These are phyloP conservation scores for Mellivora capensis DNA, from an alignment of 2,113 vertebrate genomes.

Conservation along the genomic window DNA sequence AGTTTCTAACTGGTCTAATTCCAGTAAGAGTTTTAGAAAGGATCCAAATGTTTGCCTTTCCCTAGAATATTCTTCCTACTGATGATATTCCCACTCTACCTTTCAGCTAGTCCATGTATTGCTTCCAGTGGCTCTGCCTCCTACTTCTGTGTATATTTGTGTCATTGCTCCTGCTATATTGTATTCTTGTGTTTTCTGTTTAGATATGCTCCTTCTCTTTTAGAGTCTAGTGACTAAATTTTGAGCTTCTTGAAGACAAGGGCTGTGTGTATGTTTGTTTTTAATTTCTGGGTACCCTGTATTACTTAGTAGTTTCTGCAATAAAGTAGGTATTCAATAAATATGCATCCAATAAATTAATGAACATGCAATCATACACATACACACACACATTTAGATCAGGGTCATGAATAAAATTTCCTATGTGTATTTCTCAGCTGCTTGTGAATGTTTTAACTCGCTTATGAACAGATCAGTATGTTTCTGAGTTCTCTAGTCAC, in stretches of 20 bases:
- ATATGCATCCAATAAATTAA: neutral
- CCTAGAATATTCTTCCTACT: neutral
- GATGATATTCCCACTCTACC: neutral
- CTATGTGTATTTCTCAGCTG: neutral
- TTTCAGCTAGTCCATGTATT: neutral
- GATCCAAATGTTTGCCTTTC: conserved; percentile 10
- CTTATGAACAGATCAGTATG: neutral
- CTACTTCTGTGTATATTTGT: neutral
- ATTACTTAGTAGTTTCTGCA: conserved; percentile 4
- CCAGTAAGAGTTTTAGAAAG: conserved; percentile 20
- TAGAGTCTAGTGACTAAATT: neutral
- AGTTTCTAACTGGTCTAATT: conserved; percentile 35
- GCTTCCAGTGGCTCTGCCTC: neutral
- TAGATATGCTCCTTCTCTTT: neutral
- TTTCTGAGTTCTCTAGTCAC: neutral
- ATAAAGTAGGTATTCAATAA: neutral
- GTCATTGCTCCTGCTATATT: neutral
- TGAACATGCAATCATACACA: neutral
- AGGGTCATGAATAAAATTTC: neutral
- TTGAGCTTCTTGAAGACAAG: neutral
- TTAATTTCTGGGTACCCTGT: neutral
- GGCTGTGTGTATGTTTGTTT: neutral
- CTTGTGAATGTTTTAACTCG: conserved; percentile 1
- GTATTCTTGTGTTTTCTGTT: neutral
- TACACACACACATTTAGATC: neutral